Evolutionary conservation across 2,888 invertebrate genomes (phyloP).

Genomic region (Pherbina coryleti): DNA sequence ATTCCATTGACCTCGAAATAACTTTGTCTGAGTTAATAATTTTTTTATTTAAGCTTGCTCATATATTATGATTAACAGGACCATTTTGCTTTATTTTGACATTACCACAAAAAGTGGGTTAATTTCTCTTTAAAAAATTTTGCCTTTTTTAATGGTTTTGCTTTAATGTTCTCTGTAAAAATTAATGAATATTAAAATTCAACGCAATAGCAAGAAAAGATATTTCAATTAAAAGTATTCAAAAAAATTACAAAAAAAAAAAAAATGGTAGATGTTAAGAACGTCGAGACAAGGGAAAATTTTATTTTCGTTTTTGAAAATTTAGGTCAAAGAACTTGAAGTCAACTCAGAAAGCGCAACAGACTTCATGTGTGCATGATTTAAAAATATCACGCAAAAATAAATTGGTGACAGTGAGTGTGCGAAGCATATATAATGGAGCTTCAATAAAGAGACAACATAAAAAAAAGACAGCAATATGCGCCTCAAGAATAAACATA

Average conservation of each 20-base stretch:
- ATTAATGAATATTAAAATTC: neutral
- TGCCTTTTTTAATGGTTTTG: too few species aligned
- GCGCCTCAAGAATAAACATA: neutral
- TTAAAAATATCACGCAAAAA: neutral
- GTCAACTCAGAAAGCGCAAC: neutral
- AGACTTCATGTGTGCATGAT: neutral
- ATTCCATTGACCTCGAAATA: too few species aligned
- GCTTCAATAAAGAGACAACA: too few species aligned
- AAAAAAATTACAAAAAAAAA: too few species aligned
- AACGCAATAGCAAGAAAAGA: neutral
- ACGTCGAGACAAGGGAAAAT: neutral
- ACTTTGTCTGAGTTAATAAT: too few species aligned
- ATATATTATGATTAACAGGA: too few species aligned
- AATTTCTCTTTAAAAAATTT: too few species aligned
- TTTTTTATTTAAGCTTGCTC: too few species aligned
- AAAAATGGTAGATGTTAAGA: neutral
- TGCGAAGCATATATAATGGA: too few species aligned
- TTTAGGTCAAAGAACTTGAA: constrained; percentile 28
- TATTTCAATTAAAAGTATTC: neutral
- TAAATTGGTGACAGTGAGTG: neutral
- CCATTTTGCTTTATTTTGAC: too few species aligned
- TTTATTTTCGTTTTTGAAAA: constrained; percentile 13
- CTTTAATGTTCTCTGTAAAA: neutral
- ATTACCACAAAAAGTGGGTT: too few species aligned
- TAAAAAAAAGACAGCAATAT: too few species aligned